phyloP scores from a whole-genome alignment of 2,888 invertebrate species.

The Phengaris arion region DNA sequence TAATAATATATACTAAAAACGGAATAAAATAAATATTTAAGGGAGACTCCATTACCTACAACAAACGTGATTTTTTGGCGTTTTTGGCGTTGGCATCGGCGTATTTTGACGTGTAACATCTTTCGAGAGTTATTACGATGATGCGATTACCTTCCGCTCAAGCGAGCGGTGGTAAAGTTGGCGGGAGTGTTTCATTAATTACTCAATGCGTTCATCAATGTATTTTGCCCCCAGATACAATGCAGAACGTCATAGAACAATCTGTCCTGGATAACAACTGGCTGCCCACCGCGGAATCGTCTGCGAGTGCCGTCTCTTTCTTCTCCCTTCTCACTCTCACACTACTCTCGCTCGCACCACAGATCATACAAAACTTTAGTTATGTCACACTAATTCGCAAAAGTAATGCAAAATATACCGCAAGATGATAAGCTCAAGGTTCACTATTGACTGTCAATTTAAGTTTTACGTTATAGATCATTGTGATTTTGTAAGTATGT shows the following conservation, averaged over 20 bases:
- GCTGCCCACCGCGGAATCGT: constrained; percentile 71
- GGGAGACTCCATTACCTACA: no score
- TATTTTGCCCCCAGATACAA: constrained; percentile 56
- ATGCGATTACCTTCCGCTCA: no score
- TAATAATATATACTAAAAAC: no score
- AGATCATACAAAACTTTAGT: constrained; percentile 43
- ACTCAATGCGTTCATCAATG: background rate
- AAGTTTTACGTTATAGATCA: constrained; percentile 37
- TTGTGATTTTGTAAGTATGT: constrained; percentile 33
- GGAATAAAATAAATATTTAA: no score
- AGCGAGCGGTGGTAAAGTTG: no score
- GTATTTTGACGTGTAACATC: no score
- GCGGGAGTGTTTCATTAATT: no score
- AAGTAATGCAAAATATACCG: constrained; percentile 43
- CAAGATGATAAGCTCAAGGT: constrained; percentile 63
- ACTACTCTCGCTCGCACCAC: constrained; percentile 53
- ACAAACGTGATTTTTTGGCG: no score
- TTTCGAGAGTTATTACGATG: no score
- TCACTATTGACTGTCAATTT: constrained; percentile 46
- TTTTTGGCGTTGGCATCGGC: no score
- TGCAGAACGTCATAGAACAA: constrained; percentile 76
- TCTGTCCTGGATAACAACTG: constrained; percentile 76
- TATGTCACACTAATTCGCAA: constrained; percentile 41
- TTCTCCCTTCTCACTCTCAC: constrained; percentile 52
- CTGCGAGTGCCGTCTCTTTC: constrained; percentile 54